A percentile compares a stretch with the other conserved stretches of the same genome.
Evolutionary conservation across 2,797 vertebrate genomes (phyloP).

Genomic region (Gastrophryne carolinensis): DNA sequence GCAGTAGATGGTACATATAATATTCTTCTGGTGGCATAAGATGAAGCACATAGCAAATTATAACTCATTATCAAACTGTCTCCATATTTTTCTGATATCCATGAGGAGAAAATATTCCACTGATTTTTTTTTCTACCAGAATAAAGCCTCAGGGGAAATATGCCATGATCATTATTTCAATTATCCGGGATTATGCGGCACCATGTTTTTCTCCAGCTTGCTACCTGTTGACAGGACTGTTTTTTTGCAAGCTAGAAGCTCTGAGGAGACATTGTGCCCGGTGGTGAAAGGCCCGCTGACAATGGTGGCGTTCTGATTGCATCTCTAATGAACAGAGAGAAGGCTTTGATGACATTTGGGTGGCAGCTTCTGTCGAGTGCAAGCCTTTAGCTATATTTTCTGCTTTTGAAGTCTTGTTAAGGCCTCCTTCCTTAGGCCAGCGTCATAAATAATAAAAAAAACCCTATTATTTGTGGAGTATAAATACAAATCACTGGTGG

Average conservation of each 20-base stretch:
- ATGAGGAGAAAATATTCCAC: background rate
- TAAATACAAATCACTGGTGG: constrained; percentile 44
- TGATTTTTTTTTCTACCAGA: constrained; percentile 10
- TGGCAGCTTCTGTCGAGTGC: constrained; percentile 32
- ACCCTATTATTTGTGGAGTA: constrained; percentile 44
- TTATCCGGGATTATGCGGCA: constrained; percentile 40
- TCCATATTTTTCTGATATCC: constrained; percentile 1
- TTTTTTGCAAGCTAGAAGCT: constrained; percentile 10
- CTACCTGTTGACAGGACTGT: constrained; percentile 39
- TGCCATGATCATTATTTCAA: constrained; percentile 33
- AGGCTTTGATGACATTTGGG: constrained; percentile 25
- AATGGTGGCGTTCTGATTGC: constrained; percentile 24
- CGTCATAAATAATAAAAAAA: constrained; percentile 46
- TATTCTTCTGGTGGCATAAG: no score
- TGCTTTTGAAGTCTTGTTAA: constrained; percentile 39
- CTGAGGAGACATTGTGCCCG: background rate
- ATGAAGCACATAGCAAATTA: no score
- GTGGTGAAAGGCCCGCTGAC: constrained; percentile 32
- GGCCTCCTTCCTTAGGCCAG: constrained; percentile 23
- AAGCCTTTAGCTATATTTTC: constrained; percentile 29
- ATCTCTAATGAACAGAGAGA: constrained; percentile 30
- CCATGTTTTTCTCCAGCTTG: constrained; percentile 25
- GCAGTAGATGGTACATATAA: no score
- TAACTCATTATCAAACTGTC: constrained; percentile 3
- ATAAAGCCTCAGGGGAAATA: constrained; percentile 18